A percentile compares a stretch with the other conserved stretches of the same genome.
These are phyloP conservation scores for Cerceris ruficornis DNA, from an alignment of 2,888 invertebrate species.

Conservation along the genomic window DNA sequence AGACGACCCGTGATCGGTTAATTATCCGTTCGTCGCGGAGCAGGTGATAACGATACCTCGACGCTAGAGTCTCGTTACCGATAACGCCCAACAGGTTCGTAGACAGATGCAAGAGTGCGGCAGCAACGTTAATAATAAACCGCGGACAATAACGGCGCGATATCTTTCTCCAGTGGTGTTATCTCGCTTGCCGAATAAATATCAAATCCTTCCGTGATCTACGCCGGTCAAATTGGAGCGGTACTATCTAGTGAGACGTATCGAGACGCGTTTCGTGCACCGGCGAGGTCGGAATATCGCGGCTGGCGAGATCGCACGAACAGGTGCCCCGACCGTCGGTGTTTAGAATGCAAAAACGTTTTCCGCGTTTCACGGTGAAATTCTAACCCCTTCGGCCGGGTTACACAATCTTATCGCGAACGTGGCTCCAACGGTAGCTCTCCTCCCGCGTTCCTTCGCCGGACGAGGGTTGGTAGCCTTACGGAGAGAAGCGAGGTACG, in stretches of 20 bases:
- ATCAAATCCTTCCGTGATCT: slow-evolving; percentile 41
- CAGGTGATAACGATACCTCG: slow-evolving; percentile 33
- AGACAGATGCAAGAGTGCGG: slow-evolving; percentile 4
- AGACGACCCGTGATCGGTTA: background rate
- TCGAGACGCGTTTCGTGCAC: slow-evolving; percentile 48
- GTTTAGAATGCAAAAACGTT: slow-evolving; percentile 74
- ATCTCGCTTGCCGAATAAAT: slow-evolving; percentile 27
- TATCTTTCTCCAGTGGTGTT: slow-evolving; percentile 15
- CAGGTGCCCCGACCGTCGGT: slow-evolving; percentile 21
- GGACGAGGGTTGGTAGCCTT: slow-evolving; percentile 17
- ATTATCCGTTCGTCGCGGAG: slow-evolving; percentile 25
- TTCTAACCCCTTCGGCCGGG: slow-evolving; percentile 75
- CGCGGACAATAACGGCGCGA: slow-evolving; percentile 23
- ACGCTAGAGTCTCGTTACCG: background rate
- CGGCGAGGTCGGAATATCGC: slow-evolving; percentile 33
- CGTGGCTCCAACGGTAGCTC: slow-evolving; percentile 47
- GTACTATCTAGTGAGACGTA: slow-evolving; percentile 29
- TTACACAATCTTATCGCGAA: slow-evolving; percentile 77
- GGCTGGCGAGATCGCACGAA: slow-evolving; percentile 21
- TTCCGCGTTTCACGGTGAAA: slow-evolving; percentile 74
- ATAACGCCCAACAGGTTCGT: background rate
- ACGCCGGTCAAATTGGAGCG: slow-evolving; percentile 20
- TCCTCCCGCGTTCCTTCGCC: slow-evolving; percentile 37
- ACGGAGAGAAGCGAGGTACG: slow-evolving; percentile 17
- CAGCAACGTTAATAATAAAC: background rate